Evolutionary conservation across 1,140 invertebrate genomes (phyloP).

Genomic region (Lepidurus apus): DNA sequence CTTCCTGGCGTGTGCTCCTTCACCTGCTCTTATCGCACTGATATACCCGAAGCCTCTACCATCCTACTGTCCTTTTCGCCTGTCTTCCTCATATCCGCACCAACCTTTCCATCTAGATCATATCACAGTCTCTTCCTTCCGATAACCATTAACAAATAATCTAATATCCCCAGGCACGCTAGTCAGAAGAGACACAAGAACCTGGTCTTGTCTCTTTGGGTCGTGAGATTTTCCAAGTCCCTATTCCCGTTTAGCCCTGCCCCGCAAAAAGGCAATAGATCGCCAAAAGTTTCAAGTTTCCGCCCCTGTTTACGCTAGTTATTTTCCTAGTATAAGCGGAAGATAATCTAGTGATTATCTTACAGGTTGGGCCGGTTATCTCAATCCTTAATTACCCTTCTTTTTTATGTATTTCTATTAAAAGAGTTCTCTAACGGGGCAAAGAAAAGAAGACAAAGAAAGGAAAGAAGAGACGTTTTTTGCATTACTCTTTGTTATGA

Average conservation of each 20-base stretch:
- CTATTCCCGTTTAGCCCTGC: too few relatives aligned
- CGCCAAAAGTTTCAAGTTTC: too few relatives aligned
- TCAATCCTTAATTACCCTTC: too few relatives aligned
- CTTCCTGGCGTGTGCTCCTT: constrained; percentile 12
- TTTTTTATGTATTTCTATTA: too few relatives aligned
- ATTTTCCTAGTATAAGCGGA: neutral
- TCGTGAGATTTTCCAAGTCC: neutral
- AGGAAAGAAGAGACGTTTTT: neutral
- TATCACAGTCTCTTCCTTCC: constrained; percentile 13
- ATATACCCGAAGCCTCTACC: neutral
- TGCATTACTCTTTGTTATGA: constrained; percentile 19
- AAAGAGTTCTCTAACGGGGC: neutral
- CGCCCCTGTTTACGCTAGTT: neutral
- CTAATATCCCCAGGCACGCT: constrained; percentile 6
- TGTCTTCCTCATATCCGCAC: constrained; percentile 1
- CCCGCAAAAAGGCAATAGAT: too few relatives aligned
- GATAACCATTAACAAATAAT: constrained; percentile 22
- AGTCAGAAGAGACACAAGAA: neutral
- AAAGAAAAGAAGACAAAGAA: neutral
- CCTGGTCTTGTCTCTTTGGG: neutral
- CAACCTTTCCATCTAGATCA: constrained; percentile 10
- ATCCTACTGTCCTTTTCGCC: neutral
- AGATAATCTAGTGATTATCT: neutral
- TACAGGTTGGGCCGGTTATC: neutral
- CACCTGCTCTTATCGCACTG: neutral